Conservation (phyloP, 2,888 invertebrate species). For the Axea sp. region DNA sequence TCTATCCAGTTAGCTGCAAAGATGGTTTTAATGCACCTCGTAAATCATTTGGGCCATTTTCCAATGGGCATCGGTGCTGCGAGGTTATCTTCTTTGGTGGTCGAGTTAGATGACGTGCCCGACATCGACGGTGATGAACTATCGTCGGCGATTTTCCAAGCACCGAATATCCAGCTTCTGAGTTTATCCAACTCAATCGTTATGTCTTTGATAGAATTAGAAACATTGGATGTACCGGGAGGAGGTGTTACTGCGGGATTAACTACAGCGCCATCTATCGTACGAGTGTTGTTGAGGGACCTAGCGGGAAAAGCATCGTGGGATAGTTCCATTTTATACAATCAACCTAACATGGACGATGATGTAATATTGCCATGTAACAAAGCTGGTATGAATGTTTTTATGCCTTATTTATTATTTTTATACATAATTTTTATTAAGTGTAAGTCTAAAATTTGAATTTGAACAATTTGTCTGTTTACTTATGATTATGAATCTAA, state of each 20-base stretch:
- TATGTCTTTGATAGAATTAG: constrained; percentile 93
- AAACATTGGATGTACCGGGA: constrained; percentile 89
- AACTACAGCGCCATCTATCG: constrained; percentile 79
- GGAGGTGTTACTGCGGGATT: constrained; percentile 84
- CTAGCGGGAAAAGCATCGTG: constrained; percentile 96
- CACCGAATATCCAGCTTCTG: constrained; percentile 91
- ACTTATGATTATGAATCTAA: too few species aligned
- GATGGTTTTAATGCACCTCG: constrained; percentile 90
- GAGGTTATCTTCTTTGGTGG: constrained; percentile 92
- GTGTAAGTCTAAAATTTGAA: too few species aligned
- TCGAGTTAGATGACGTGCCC: constrained; percentile 94
- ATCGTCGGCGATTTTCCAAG: constrained; percentile 88
- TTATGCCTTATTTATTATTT: not conserved
- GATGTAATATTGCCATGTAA: constrained; percentile 66
- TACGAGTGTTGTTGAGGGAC: constrained; percentile 92
- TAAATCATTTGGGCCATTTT: constrained; percentile 96
- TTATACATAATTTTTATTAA: too few species aligned
- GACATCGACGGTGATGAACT: constrained; percentile 87
- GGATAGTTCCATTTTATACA: constrained; percentile 95
- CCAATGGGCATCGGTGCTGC: constrained; percentile 95
- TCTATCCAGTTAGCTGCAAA: constrained; percentile 83
- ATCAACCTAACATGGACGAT: constrained; percentile 82
- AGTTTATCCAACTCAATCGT: constrained; percentile 91
- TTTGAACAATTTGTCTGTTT: too few species aligned
- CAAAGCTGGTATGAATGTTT: constrained; percentile 70